phyloP scores from a whole-genome alignment of 2,113 vertebrate genomes.

The Microcebus murinus region DNA sequence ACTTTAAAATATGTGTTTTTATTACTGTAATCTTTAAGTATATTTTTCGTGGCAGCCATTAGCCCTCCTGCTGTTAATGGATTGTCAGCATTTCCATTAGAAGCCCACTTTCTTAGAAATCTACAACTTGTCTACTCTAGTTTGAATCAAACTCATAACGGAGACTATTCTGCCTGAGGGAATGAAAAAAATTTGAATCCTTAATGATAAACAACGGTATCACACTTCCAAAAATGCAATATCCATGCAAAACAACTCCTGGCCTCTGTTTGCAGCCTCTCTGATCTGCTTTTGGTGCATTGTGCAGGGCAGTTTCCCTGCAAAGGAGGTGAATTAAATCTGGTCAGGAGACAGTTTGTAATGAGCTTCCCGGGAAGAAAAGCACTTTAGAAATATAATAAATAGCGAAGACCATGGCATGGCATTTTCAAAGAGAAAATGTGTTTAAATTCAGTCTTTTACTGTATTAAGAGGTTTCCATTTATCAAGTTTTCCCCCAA shows the following conservation, averaged over 20 bases:
- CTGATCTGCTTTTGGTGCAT: slow-evolving; percentile 55
- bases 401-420: slow-evolving; percentile 67
- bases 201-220: slow-evolving; percentile 70
- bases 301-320: slow-evolving; percentile 32
- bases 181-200: slow-evolving; percentile 65
- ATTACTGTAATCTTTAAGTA: slow-evolving; percentile 76
- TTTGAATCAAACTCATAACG: slow-evolving; percentile 63
- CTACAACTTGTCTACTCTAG: slow-evolving; percentile 65
- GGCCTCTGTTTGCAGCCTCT: slow-evolving; percentile 24
- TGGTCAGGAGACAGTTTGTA: slow-evolving; percentile 70
- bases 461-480: slow-evolving; percentile 71
- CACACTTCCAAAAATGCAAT: slow-evolving; percentile 32
- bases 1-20: slow-evolving; percentile 77
- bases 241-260: slow-evolving; percentile 26
- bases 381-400: slow-evolving; percentile 75
- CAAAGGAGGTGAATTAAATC: slow-evolving; percentile 61
- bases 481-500: slow-evolving; percentile 68
- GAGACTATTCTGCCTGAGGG: slow-evolving; percentile 56
- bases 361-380: slow-evolving; percentile 77
- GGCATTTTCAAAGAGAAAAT: slow-evolving; percentile 72
- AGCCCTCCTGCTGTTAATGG: slow-evolving; percentile 75
- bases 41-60: slow-evolving; percentile 77
- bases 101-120: slow-evolving; percentile 70
- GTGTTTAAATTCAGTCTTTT: slow-evolving; percentile 63
- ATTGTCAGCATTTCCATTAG: slow-evolving; percentile 79